Conservation (phyloP, 2,797 vertebrate genomes). For the Cossypha caffra region DNA sequence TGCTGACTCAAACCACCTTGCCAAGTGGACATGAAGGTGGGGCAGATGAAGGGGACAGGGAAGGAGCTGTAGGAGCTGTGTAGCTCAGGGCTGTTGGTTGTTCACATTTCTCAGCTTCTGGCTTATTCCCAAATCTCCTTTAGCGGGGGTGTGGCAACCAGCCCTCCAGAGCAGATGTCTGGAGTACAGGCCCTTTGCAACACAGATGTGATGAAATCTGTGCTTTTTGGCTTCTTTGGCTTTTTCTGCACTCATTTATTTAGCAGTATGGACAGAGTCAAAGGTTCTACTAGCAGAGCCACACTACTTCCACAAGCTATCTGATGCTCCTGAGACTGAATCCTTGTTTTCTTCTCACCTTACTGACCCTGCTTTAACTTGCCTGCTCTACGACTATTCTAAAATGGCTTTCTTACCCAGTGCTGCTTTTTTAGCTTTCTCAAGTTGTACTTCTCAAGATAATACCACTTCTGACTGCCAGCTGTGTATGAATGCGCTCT, state of each 20-base stretch:
- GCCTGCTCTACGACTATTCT: background rate
- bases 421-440: constrained; percentile 39
- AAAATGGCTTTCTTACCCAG: background rate
- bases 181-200: background rate
- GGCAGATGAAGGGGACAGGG: background rate
- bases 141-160: background rate
- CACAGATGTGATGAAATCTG: background rate
- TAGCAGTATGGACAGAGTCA: background rate
- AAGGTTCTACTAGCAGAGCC: background rate
- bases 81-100: background rate
- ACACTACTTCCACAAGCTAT: background rate
- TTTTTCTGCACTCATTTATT: background rate
- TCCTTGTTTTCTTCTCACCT: background rate
- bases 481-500: constrained; percentile 42
- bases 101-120: background rate
- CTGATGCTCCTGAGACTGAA: background rate
- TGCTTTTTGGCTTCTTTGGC: background rate
- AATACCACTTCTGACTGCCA: constrained; percentile 61
- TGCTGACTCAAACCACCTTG: background rate
- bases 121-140: background rate
- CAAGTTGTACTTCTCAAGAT: constrained; percentile 25
- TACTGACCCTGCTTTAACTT: constrained; percentile 4
- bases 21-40: background rate
- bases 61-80: background rate
- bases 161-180: background rate